Percentiles rank a stretch among this genome's conserved stretches.
phyloP scores from a whole-genome alignment of 1,140 invertebrate genomes.

The Elysia chlorotica region DNA sequence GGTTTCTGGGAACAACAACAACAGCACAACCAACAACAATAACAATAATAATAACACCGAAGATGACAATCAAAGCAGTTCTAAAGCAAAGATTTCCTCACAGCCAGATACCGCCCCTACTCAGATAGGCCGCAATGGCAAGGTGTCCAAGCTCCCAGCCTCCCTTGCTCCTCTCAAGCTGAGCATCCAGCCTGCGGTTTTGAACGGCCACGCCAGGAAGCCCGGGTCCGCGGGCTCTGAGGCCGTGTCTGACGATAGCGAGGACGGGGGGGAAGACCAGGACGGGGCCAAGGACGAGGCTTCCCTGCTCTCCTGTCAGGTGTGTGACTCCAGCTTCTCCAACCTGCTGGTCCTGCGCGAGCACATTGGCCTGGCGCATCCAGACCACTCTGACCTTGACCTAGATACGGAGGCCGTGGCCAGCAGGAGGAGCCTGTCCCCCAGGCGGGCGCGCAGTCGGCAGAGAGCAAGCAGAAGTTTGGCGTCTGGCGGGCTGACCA shows the following conservation, averaged over 20 bases:
- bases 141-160: not conserved
- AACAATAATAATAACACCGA: conserved; percentile 18
- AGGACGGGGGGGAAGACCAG: not conserved
- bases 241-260: conserved; percentile 11
- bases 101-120: not conserved
- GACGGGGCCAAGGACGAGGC: not conserved
- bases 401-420: not conserved
- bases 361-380: conserved; percentile 5
- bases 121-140: not conserved
- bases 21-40: not conserved
- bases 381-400: not conserved
- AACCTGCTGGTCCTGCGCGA: conserved; percentile 2
- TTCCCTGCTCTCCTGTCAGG: not conserved
- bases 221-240: conserved; percentile 13
- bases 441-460: conserved; percentile 1
- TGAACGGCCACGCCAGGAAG: conserved; percentile 13
- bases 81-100: not conserved
- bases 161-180: not conserved
- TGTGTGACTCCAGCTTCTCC: conserved; percentile 14
- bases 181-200: not conserved
- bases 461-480: not conserved
- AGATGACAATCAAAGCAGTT: not conserved
- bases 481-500: not conserved
- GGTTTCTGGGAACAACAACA: not conserved
- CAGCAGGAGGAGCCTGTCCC: not conserved